phyloP scores from a whole-genome alignment of 2,888 invertebrate species.

The Smittia sp. region DNA sequence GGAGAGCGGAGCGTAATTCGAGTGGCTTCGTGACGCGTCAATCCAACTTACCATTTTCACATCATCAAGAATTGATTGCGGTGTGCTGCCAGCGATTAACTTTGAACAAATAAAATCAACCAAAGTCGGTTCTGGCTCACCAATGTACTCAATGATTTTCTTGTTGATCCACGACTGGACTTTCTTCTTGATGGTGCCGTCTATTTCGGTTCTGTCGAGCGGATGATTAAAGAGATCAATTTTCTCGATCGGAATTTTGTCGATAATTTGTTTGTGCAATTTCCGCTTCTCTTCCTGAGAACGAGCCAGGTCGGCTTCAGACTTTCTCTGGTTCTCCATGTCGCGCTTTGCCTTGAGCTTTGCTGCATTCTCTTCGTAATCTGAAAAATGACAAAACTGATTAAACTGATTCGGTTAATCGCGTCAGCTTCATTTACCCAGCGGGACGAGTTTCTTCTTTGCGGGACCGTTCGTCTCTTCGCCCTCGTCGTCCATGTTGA shows the following conservation, averaged over 20 bases:
- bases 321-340: constrained; percentile 44
- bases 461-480: constrained; percentile 59
- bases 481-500: constrained; percentile 79
- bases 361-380: constrained; percentile 44
- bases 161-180: constrained; percentile 99
- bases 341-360: constrained; percentile 42
- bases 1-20: constrained; percentile 8
- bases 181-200: constrained; percentile 84
- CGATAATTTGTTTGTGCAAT: constrained; percentile 95
- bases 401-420: neutral
- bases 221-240: constrained; percentile 92
- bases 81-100: constrained; percentile 88
- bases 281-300: constrained; percentile 92
- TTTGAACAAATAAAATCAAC: constrained; percentile 99
- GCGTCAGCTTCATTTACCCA: constrained; percentile 55
- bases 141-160: constrained; percentile 99
- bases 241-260: constrained; percentile 97
- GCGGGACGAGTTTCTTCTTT: constrained; percentile 75
- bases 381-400: constrained; percentile 26
- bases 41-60: constrained; percentile 86
- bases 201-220: constrained; percentile 86
- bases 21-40: constrained; percentile 22
- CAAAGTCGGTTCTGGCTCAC: constrained; percentile 96
- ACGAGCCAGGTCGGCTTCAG: constrained; percentile 63
- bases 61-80: constrained; percentile 94